Conservation (phyloP, 2,888 invertebrate species). For the Muschampia staudingeri region DNA sequence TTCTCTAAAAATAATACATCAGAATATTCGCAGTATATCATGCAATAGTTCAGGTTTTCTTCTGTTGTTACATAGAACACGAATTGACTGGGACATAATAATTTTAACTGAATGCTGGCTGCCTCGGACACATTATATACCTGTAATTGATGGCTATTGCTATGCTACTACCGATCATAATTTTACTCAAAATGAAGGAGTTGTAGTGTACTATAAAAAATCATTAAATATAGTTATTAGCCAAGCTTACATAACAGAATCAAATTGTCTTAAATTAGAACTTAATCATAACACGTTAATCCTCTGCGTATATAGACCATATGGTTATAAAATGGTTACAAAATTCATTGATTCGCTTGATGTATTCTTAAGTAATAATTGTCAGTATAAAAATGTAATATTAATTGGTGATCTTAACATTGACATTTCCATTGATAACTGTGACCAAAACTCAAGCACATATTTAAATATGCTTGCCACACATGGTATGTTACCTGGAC, state of each 20-base stretch:
- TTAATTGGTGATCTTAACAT: slow-evolving; percentile 66
- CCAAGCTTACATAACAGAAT: slow-evolving; percentile 54
- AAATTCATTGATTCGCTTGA: slow-evolving; percentile 47
- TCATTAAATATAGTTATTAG: slow-evolving; percentile 34
- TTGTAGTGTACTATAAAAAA: no score
- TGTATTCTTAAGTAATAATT: slow-evolving; percentile 17
- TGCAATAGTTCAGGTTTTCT: no score
- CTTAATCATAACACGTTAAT: slow-evolving; percentile 38
- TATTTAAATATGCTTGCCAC: slow-evolving; percentile 62
- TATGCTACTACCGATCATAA: background rate
- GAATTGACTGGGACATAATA: no score
- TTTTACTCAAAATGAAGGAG: no score
- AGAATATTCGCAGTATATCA: no score
- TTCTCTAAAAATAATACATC: no score
- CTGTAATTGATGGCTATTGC: background rate
- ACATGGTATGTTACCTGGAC: slow-evolving; percentile 62
- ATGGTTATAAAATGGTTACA: slow-evolving; percentile 31
- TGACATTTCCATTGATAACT: slow-evolving; percentile 41
- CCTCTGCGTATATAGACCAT: slow-evolving; percentile 56
- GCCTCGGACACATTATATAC: background rate
- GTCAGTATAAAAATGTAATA: slow-evolving; percentile 55
- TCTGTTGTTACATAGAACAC: no score
- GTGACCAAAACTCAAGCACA: background rate
- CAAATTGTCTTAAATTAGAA: slow-evolving; percentile 58
- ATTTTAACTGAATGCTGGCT: no score